Conservation (phyloP, 2,888 invertebrate species). For the Stenotaenia linearis region DNA sequence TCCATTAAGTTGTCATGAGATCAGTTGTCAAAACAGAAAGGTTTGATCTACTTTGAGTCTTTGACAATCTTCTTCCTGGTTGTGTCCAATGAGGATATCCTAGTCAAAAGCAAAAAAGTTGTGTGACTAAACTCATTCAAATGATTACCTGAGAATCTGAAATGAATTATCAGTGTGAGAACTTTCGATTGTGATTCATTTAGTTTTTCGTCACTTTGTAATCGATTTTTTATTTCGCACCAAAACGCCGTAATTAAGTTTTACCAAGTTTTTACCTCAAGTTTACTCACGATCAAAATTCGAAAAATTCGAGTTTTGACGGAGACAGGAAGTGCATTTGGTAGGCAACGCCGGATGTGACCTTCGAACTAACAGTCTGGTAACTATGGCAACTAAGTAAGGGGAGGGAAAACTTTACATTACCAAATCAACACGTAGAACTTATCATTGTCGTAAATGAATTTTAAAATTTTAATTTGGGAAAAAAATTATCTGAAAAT, state of each 20-base stretch:
- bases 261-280: too few species aligned
- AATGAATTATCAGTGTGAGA: not conserved
- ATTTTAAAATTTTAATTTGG: not conserved
- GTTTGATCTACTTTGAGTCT: not conserved
- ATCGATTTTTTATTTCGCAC: too few species aligned
- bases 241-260: too few species aligned
- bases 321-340: not conserved
- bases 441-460: not conserved
- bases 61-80: constrained; percentile 7
- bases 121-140: not conserved
- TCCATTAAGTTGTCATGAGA: not conserved
- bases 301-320: not conserved
- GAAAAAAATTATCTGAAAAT: not conserved
- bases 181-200: not conserved
- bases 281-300: not conserved
- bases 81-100: not conserved
- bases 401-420: not conserved
- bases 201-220: too few species aligned
- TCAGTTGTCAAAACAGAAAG: constrained; percentile 1
- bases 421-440: not conserved
- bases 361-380: constrained; percentile 10
- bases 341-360: not conserved
- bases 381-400: not conserved
- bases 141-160: not conserved
- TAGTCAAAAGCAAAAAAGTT: not conserved